phyloP scores from a whole-genome alignment of 2,797 vertebrate species.

The Prionace glauca region DNA sequence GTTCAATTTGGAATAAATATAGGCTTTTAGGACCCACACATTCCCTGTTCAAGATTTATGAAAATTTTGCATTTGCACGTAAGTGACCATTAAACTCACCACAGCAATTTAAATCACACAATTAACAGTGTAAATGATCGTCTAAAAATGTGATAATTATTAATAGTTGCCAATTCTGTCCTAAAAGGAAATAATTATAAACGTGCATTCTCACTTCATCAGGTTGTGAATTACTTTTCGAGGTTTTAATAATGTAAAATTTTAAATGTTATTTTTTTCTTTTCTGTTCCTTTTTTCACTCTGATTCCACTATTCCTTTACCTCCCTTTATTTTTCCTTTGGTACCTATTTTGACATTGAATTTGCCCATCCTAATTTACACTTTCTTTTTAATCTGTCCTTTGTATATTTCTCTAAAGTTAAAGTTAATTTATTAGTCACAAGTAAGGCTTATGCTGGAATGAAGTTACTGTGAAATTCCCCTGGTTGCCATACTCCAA shows the following conservation, averaged over 20 bases:
- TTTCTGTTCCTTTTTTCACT: not conserved
- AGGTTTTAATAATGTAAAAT: not conserved
- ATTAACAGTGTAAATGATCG: not conserved
- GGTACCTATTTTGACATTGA: not conserved
- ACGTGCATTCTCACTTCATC: not conserved
- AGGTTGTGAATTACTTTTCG: not conserved
- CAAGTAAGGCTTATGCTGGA: too few relatives aligned
- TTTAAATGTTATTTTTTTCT: not conserved
- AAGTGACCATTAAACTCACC: not conserved
- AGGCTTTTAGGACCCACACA: not conserved
- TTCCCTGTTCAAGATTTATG: not conserved
- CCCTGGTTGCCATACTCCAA: too few relatives aligned
- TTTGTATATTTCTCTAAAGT: not conserved
- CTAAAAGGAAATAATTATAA: not conserved
- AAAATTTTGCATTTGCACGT: not conserved
- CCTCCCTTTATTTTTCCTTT: not conserved
- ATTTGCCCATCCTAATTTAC: not conserved
- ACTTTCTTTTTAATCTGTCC: not conserved
- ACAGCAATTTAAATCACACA: not conserved
- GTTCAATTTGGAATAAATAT: not conserved
- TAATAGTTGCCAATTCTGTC: not conserved
- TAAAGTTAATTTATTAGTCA: too few relatives aligned
- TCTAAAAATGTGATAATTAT: not conserved
- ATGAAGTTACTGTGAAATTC: too few relatives aligned
- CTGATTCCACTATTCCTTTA: not conserved